Evolutionary conservation across 2,888 invertebrate genomes (phyloP).

Genomic region (Tetragonisca angustula): DNA sequence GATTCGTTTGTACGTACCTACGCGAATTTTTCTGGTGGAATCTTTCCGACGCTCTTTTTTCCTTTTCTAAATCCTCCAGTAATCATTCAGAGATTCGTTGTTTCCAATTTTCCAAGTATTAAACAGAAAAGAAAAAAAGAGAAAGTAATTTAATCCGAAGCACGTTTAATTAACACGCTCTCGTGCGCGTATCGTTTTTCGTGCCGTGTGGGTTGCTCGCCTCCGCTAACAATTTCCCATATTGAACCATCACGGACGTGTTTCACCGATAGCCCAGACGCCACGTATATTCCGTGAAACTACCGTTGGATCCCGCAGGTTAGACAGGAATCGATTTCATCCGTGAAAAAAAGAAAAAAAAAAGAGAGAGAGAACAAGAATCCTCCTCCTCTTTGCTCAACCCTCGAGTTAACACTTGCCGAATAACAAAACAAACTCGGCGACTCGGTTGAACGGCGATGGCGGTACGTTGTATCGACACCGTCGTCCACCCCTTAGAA

Average conservation of each 20-base stretch:
- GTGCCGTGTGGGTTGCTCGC: neutral
- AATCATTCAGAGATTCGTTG: too few relatives aligned
- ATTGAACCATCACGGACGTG: fast-evolving
- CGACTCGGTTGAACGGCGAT: neutral
- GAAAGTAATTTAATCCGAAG: neutral
- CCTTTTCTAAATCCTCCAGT: too few relatives aligned
- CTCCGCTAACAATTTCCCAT: neutral
- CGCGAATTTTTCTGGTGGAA: too few relatives aligned
- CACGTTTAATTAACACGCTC: constrained; percentile 2
- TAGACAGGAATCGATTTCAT: too few relatives aligned
- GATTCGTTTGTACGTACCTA: too few relatives aligned
- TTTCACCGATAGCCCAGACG: neutral
- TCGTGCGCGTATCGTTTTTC: neutral
- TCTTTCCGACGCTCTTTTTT: too few relatives aligned
- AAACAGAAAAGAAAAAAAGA: too few relatives aligned
- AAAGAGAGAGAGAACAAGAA: too few relatives aligned
- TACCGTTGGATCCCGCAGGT: too few relatives aligned
- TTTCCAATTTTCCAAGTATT: too few relatives aligned
- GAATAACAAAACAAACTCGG: constrained; percentile 13
- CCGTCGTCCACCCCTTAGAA: neutral
- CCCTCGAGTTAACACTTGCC: neutral
- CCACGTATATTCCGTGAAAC: neutral
- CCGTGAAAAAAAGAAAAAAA: too few relatives aligned
- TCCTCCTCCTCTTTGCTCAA: too few relatives aligned
- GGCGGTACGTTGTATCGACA: constrained; percentile 18